Percentiles rank a stretch among this genome's conserved stretches.
These are phyloP conservation scores for Agrotis clavis DNA, from an alignment of 2,888 invertebrate species.

Conservation along the genomic window DNA sequence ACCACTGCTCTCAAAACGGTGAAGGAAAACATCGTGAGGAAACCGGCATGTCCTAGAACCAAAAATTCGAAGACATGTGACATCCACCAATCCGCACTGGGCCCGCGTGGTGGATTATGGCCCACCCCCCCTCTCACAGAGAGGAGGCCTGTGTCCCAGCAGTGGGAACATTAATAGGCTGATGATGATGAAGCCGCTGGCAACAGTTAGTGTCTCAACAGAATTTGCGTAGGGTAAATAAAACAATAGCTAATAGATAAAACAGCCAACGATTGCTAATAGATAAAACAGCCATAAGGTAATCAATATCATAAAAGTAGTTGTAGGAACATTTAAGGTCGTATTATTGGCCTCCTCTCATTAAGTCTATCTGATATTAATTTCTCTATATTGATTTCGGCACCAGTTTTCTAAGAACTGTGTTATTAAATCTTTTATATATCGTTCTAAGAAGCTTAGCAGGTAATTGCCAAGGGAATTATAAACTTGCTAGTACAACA, in stretches of 20 bases:
- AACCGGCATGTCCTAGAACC: no score
- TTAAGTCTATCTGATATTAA: constrained; percentile 7
- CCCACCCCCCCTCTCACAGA: no score
- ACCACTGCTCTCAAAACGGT: no score
- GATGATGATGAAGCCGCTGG: no score
- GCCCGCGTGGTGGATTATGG: no score
- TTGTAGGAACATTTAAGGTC: neutral
- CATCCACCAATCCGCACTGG: no score
- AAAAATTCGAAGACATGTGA: no score
- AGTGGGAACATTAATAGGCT: no score
- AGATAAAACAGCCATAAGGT: constrained; percentile 11
- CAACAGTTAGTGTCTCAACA: constrained; percentile 8
- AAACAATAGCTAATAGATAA: constrained; percentile 9
- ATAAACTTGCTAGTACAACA: neutral
- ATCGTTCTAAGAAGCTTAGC: neutral
- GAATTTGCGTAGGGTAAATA: neutral
- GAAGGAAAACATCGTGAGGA: no score
- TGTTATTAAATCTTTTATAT: constrained; percentile 1
- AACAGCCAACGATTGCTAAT: neutral
- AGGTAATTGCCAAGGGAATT: constrained; percentile 2
- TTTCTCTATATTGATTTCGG: constrained; percentile 10
- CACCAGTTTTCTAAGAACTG: constrained; percentile 17
- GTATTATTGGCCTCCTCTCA: constrained; percentile 13
- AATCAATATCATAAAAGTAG: constrained; percentile 9
- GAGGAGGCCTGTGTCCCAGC: no score